phyloP scores from a whole-genome alignment of 1,140 invertebrate genomes.

The Chionoecetes opilio region DNA sequence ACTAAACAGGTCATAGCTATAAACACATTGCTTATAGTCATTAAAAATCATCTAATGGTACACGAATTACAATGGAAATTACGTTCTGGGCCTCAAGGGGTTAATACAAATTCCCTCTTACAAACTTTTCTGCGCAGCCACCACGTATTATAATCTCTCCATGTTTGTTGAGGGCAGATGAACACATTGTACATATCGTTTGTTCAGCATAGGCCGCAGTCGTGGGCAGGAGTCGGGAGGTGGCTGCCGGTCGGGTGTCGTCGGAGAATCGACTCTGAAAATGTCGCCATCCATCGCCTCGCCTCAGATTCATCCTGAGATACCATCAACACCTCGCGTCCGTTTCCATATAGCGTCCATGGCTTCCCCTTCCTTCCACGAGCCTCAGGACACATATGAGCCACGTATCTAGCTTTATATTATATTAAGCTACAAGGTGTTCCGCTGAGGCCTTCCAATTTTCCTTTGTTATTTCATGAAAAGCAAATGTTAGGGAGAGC shows the following conservation, averaged over 20 bases:
- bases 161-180: not conserved
- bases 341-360: constrained; percentile 36
- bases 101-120: no score
- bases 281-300: constrained; percentile 73
- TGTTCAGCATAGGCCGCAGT: not conserved
- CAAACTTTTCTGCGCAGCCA: no score
- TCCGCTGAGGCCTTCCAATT: not conserved
- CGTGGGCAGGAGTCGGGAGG: not conserved
- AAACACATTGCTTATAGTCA: no score
- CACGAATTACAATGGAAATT: no score
- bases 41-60: no score
- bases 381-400: not conserved
- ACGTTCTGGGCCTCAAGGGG: no score
- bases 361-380: constrained; percentile 15
- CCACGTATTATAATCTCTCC: no score
- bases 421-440: not conserved
- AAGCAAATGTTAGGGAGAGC: not conserved
- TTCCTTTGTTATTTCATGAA: not conserved
- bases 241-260: constrained; percentile 55
- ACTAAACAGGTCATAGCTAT: no score
- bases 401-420: not conserved
- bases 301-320: constrained; percentile 63
- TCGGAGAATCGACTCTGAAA: constrained; percentile 52
- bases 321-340: constrained; percentile 72
- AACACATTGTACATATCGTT: not conserved